phyloP scores from a whole-genome alignment of 2,888 invertebrate genomes.

The Phyllotreta cruciferae region DNA sequence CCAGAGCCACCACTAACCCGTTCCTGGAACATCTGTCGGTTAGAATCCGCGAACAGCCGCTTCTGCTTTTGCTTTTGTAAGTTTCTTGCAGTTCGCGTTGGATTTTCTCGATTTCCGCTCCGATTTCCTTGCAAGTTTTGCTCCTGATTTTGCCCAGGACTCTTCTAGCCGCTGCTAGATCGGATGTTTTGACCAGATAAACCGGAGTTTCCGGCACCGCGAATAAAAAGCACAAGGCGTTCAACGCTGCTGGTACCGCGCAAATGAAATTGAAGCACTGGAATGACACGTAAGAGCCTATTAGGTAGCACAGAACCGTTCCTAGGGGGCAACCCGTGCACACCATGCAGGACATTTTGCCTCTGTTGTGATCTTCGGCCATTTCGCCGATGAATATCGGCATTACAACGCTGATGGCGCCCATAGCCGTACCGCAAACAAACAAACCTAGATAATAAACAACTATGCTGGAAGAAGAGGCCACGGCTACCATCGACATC shows the following conservation, averaged over 20 bases:
- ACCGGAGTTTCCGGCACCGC: conserved; percentile 45
- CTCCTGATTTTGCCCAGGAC: conserved; percentile 51
- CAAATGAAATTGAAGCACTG: conserved; percentile 39
- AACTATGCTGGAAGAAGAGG: conserved; percentile 11
- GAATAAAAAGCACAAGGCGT: conserved; percentile 12
- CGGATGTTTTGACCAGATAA: conserved; percentile 57
- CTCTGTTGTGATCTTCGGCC: conserved; percentile 78
- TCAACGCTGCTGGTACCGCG: conserved; percentile 35
- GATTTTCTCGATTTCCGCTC: background rate
- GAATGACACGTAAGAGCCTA: conserved; percentile 44
- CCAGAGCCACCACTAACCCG: conserved; percentile 73
- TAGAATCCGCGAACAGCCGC: conserved; percentile 27
- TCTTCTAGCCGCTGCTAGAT: conserved; percentile 66
- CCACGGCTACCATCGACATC: background rate
- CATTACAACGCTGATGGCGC: conserved; percentile 45
- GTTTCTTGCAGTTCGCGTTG: background rate
- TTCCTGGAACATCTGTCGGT: conserved; percentile 32
- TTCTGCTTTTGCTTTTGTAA: conserved; percentile 18
- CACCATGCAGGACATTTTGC: conserved; percentile 67
- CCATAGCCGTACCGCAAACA: background rate
- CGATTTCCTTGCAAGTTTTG: conserved; percentile 2
- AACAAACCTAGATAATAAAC: conserved; percentile 8
- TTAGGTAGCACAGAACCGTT: conserved; percentile 39
- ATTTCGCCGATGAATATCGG: conserved; percentile 90
- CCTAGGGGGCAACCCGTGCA: conserved; percentile 40